Percentiles rank a stretch among this genome's conserved stretches.
Conservation (phyloP, 2,888 invertebrate species). For the Trissoscelio sp. region DNA sequence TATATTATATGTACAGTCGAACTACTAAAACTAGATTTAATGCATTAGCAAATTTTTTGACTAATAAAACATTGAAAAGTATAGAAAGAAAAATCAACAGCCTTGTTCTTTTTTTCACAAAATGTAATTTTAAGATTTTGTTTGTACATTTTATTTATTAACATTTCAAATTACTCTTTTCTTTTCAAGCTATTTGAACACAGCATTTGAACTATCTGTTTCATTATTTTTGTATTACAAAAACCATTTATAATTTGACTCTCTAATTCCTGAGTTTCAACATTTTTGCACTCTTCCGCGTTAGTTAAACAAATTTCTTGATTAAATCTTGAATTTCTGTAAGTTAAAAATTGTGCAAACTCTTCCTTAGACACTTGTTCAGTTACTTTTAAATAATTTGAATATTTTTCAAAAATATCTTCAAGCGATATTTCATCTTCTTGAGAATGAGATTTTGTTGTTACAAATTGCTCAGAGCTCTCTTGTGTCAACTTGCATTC, state of each 20-base stretch:
- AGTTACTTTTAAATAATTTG: constrained; percentile 28
- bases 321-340: constrained; percentile 44
- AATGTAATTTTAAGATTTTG: no score
- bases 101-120: no score
- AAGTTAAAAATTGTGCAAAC: constrained; percentile 32
- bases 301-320: constrained; percentile 6
- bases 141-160: no score
- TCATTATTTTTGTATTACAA: constrained; percentile 84
- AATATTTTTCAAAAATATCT: constrained; percentile 31
- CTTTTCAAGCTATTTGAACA: constrained; percentile 6
- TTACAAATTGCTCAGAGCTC: not conserved
- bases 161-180: no score
- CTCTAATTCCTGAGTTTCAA: constrained; percentile 55
- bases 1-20: constrained; percentile 38
- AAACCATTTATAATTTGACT: constrained; percentile 86
- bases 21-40: constrained; percentile 21
- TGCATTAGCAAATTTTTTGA: constrained; percentile 24
- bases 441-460: not conserved
- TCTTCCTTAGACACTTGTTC: constrained; percentile 33
- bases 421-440: constrained; percentile 10
- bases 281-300: constrained; percentile 51
- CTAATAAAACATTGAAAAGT: constrained; percentile 10
- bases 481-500: constrained; percentile 39
- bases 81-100: not conserved
- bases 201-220: constrained; percentile 34